Percentiles rank a stretch among this genome's conserved stretches.
Conservation (phyloP, 2,888 invertebrate genomes). For the Lydus trimaculatus region DNA sequence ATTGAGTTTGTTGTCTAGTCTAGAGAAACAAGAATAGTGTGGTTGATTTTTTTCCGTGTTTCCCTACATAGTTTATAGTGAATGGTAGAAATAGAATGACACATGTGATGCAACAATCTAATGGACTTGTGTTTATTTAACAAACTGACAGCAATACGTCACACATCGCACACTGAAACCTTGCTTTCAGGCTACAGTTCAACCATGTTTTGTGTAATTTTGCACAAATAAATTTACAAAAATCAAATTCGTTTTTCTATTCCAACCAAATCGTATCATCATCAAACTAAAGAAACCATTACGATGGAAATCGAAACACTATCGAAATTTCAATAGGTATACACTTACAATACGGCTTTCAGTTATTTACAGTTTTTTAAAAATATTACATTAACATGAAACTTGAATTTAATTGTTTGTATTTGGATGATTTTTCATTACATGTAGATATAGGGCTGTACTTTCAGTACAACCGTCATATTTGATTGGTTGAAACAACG, state of each 20-base stretch:
- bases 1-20: not conserved
- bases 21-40: not conserved
- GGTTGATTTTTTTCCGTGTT: not conserved
- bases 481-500: slow-evolving; percentile 1
- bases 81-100: slow-evolving; percentile 55
- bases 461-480: not conserved
- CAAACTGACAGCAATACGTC: slow-evolving; percentile 59
- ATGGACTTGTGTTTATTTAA: slow-evolving; percentile 62
- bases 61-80: slow-evolving; percentile 32
- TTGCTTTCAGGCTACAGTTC: slow-evolving; percentile 39
- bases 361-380: not conserved
- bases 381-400: not conserved
- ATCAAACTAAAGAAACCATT: not conserved
- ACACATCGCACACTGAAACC: slow-evolving; percentile 45
- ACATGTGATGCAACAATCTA: slow-evolving; percentile 62
- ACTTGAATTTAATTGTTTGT: not conserved
- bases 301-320: slow-evolving; percentile 24
- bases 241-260: not conserved
- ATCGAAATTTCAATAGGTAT: not conserved
- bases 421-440: not conserved
- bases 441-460: not conserved
- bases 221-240: not conserved
- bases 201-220: slow-evolving; percentile 13
- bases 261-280: no score
- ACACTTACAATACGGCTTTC: not conserved